Percentiles rank a stretch among this genome's conserved stretches.
Evolutionary conservation across 1,140 invertebrate genomes (phyloP).

Genomic region (Harpegnathos saltator): DNA sequence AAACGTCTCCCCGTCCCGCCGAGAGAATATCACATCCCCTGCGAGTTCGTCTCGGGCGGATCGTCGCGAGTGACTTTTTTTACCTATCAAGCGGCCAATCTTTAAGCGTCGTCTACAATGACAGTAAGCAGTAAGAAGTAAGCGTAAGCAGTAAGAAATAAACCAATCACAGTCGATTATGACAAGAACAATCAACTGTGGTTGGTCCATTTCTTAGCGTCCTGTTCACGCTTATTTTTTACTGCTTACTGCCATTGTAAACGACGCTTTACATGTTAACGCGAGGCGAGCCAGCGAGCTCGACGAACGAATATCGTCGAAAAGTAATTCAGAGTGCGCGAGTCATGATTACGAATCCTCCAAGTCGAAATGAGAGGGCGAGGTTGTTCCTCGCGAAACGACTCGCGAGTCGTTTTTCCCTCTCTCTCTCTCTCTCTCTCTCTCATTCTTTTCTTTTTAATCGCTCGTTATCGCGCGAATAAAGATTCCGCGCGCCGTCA

Average conservation of each 20-base stretch:
- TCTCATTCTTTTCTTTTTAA: constrained; percentile 12
- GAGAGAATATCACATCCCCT: not conserved
- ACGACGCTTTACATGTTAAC: too few relatives aligned
- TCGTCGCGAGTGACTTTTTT: constrained; percentile 8
- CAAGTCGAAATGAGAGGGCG: constrained; percentile 18
- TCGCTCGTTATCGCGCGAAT: constrained; percentile 48
- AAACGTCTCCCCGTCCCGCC: not conserved
- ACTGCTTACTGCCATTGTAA: too few relatives aligned
- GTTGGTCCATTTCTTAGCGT: too few relatives aligned
- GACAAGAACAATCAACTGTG: too few relatives aligned
- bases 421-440: not conserved
- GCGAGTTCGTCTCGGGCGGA: not conserved
- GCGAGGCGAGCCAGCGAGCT: too few relatives aligned
- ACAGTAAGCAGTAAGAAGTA: too few relatives aligned
- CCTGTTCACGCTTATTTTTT: too few relatives aligned
- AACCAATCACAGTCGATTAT: too few relatives aligned
- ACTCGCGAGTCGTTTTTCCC: not conserved
- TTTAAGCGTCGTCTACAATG: too few relatives aligned
- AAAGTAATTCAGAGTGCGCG: constrained; percentile 29
- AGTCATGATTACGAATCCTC: constrained; percentile 40
- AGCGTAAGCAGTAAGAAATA: too few relatives aligned
- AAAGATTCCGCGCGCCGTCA: constrained; percentile 40
- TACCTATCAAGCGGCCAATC: too few relatives aligned
- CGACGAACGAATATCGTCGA: constrained; percentile 35
- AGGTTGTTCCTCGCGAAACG: constrained; percentile 26